These are phyloP conservation scores for Pollenia labialis DNA, from an alignment of 2,888 invertebrate genomes.

Conservation along the genomic window DNA sequence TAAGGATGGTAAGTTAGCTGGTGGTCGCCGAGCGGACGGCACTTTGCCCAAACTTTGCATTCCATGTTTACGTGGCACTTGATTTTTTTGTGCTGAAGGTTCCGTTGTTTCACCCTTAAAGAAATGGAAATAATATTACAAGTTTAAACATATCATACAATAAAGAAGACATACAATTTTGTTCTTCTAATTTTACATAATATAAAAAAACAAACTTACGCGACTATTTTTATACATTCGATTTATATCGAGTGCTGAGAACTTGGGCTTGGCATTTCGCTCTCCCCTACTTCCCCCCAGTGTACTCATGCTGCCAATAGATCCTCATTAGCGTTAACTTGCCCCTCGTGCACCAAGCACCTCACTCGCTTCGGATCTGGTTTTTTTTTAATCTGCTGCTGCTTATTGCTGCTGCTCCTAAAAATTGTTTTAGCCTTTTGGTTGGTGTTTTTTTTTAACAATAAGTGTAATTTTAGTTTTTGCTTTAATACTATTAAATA, in stretches of 20 bases:
- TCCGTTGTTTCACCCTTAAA: slow-evolving; percentile 93
- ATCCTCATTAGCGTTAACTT: slow-evolving; percentile 85
- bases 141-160: slow-evolving; percentile 43
- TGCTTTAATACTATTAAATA: slow-evolving; percentile 26
- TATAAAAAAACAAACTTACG: slow-evolving; percentile 86
- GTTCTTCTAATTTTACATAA: not conserved
- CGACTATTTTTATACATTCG: slow-evolving; percentile 95
- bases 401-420: slow-evolving; percentile 30
- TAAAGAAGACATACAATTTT: not conserved
- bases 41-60: slow-evolving; percentile 99
- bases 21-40: slow-evolving; percentile 98
- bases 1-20: slow-evolving; percentile 99
- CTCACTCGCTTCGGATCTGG: slow-evolving; percentile 76
- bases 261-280: slow-evolving; percentile 92
- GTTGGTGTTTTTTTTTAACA: slow-evolving; percentile 16
- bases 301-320: slow-evolving; percentile 85
- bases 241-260: slow-evolving; percentile 98
- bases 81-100: slow-evolving; percentile 94
- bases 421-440: slow-evolving; percentile 3
- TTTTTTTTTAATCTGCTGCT: slow-evolving; percentile 69
- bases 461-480: slow-evolving; percentile 11
- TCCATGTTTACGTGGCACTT: slow-evolving; percentile 98
- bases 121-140: slow-evolving; percentile 48
- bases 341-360: slow-evolving; percentile 82
- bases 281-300: slow-evolving; percentile 85